A percentile compares a stretch with the other conserved stretches of the same genome.
phyloP scores from a whole-genome alignment of 92 coral and sea anemone genomes.

The Palythoa grandiflora region DNA sequence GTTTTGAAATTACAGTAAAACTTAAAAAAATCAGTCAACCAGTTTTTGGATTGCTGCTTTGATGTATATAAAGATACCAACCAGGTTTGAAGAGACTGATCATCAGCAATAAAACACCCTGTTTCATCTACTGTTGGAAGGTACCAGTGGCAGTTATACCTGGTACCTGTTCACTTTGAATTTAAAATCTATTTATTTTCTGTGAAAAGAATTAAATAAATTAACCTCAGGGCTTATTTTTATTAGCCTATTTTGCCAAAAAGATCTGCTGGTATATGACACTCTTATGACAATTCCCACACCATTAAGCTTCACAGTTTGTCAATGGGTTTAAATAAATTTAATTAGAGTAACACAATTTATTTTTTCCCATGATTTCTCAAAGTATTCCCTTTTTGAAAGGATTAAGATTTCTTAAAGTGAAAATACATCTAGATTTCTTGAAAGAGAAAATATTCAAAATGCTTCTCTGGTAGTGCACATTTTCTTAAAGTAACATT shows the following conservation, averaged over 20 bases:
- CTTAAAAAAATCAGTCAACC: neutral
- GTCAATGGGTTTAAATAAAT: neutral
- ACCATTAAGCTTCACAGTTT: too few relatives aligned
- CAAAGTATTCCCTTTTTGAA: too few relatives aligned
- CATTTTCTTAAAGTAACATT: too few relatives aligned
- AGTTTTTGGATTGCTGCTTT: neutral
- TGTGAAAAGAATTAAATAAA: neutral
- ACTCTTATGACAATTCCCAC: too few relatives aligned
- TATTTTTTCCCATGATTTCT: too few relatives aligned
- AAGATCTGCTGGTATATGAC: too few relatives aligned
- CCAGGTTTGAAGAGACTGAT: neutral
- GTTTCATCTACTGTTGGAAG: neutral
- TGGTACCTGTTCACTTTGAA: slow-evolving; percentile 32
- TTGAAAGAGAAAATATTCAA: too few relatives aligned
- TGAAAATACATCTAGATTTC: too few relatives aligned
- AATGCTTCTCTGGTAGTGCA: too few relatives aligned
- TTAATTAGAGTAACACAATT: neutral
- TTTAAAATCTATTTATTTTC: neutral
- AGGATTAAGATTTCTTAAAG: too few relatives aligned
- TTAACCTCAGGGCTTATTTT: neutral
- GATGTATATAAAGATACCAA: neutral
- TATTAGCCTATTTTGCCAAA: neutral
- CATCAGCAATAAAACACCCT: neutral
- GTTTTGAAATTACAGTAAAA: neutral
- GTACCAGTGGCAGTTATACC: slow-evolving; percentile 7